A percentile compares a stretch with the other conserved stretches of the same genome.
These are phyloP conservation scores for Amiota minor DNA, from an alignment of 2,888 invertebrate species.

Conservation along the genomic window DNA sequence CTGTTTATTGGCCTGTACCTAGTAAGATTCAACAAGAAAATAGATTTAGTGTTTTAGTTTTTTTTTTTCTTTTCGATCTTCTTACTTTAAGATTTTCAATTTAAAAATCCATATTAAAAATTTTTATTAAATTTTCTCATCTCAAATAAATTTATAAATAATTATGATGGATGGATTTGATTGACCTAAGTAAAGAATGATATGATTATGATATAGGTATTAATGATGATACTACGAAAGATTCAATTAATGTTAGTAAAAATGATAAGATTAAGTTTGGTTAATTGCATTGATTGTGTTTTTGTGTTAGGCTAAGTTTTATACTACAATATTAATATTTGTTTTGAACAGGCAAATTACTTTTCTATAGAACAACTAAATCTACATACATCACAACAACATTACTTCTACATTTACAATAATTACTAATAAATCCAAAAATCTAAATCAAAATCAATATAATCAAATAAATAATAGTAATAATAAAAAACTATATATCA, in stretches of 20 bases:
- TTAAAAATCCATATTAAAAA: background rate
- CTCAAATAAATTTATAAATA: background rate
- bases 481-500: constrained; percentile 23
- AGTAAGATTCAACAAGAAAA: constrained; percentile 61
- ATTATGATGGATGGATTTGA: background rate
- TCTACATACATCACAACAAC: too few relatives aligned
- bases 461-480: constrained; percentile 29
- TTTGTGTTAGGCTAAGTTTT: too few relatives aligned
- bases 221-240: too few relatives aligned
- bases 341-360: too few relatives aligned
- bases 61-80: constrained; percentile 18
- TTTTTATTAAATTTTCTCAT: constrained; percentile 28
- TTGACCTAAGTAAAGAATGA: too few relatives aligned
- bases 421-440: constrained; percentile 24
- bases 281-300: too few relatives aligned
- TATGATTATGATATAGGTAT: background rate
- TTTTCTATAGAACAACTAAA: too few relatives aligned
- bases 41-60: constrained; percentile 3
- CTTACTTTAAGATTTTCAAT: background rate
- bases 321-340: too few relatives aligned
- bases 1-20: constrained; percentile 97
- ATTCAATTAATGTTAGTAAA: too few relatives aligned
- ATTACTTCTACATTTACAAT: background rate
- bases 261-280: too few relatives aligned
- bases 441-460: background rate